phyloP scores from a whole-genome alignment of 1,140 invertebrate species.

The Leptoteleia sp. region DNA sequence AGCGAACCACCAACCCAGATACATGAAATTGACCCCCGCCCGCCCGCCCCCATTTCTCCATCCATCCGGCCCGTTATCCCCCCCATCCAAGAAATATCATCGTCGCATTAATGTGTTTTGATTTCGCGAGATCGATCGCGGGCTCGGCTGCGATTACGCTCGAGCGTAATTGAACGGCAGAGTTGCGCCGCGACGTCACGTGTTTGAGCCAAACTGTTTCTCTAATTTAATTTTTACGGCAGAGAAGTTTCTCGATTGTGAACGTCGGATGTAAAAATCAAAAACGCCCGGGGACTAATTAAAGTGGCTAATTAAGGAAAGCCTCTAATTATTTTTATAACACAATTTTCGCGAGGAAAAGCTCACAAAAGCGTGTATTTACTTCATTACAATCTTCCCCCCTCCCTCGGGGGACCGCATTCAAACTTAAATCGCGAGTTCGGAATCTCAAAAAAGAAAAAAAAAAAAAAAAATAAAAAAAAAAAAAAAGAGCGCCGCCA shows the following conservation, averaged over 20 bases:
- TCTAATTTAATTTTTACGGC: slow-evolving; percentile 17
- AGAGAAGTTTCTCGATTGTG: no score
- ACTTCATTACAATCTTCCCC: slow-evolving; percentile 50
- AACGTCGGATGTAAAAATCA: no score
- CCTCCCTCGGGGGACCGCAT: slow-evolving; percentile 33
- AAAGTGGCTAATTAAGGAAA: no score
- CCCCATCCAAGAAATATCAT: slow-evolving; percentile 31
- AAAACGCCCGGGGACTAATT: no score
- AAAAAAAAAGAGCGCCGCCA: no score
- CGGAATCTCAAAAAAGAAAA: slow-evolving; percentile 35
- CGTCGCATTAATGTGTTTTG: slow-evolving; percentile 34
- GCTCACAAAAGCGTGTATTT: no score
- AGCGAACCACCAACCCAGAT: slow-evolving; percentile 52
- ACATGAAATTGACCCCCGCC: slow-evolving; percentile 37
- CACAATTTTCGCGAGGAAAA: no score
- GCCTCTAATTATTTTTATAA: no score
- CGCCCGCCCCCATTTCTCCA: slow-evolving; percentile 10
- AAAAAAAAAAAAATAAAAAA: no score
- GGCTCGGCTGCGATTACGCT: slow-evolving; percentile 9
- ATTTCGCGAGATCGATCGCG: slow-evolving; percentile 38
- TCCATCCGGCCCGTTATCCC: no score
- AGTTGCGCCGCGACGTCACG: slow-evolving; percentile 19
- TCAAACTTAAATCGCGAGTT: slow-evolving; percentile 50
- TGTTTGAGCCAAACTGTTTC: slow-evolving; percentile 3
- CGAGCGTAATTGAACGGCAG: slow-evolving; percentile 26